Conservation (phyloP, 2,888 invertebrate genomes). For the Tyria jacobaeae region DNA sequence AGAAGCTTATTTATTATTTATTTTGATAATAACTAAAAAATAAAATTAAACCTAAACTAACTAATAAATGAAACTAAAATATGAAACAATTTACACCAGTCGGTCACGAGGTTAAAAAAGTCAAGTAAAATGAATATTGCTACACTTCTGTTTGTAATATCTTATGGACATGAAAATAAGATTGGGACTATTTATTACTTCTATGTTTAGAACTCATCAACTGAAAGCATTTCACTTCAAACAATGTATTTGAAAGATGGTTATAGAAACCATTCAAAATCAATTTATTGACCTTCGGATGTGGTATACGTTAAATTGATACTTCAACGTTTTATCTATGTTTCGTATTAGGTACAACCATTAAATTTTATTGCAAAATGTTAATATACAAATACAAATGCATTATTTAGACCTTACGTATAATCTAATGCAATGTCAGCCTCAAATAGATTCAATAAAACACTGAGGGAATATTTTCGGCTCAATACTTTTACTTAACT, state of each 20-base stretch:
- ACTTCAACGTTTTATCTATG: constrained; percentile 12
- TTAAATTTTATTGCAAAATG: constrained; percentile 24
- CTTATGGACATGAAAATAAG: no score
- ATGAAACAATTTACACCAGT: neutral
- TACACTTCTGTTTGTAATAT: neutral
- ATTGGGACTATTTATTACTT: constrained; percentile 25
- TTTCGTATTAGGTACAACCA: constrained; percentile 21
- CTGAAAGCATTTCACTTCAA: no score
- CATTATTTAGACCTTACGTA: no score
- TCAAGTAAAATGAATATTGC: neutral
- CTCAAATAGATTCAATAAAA: neutral
- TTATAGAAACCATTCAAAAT: no score
- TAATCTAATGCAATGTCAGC: no score
- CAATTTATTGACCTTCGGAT: neutral
- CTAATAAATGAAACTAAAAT: neutral
- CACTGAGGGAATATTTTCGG: neutral
- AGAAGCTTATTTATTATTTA: neutral
- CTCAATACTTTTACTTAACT: neutral
- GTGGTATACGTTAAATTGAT: constrained; percentile 18
- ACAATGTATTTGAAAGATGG: no score
- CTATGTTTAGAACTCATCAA: neutral
- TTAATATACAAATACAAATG: neutral
- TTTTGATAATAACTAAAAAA: no score
- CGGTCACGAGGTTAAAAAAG: neutral
- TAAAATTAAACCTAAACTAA: no score